Evolutionary conservation across 2,797 vertebrate genomes (phyloP), one percentile per base, ranked within the genome.

Genomic region (Oryzias sinensis): DNA sequence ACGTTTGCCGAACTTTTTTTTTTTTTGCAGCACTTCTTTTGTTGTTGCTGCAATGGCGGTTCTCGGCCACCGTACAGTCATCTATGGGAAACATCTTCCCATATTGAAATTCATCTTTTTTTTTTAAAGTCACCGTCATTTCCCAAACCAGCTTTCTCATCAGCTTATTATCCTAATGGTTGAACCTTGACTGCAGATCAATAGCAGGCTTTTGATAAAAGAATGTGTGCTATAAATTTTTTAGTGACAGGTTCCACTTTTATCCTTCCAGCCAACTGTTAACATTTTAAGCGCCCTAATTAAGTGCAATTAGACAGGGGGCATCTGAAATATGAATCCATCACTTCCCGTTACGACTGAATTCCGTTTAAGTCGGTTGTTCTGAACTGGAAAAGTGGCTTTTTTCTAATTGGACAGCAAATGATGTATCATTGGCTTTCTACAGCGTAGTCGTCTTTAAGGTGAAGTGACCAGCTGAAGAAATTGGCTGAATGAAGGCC

Each of bases 261-360:
- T 49, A 69, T 81, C 61, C 68, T 70, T 22, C 47, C 3, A 17
- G 81, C 63, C 63, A 75, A 79, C 70, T 58, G 68, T 77, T 85
- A 70, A 86, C 77, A 75, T 83, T 74, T 87, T 88, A 88, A 89
- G 89, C 76, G 80, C 63, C 51, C 70, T 83, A 86, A 89, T 90
- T 79, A 84, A 73, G 76, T 70, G 56, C 81, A 88, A 85, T 89
- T 89, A 89, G 74, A 83, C 81, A 83, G 81, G 74, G 72, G 62
- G 50, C 65, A 55, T 65, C 52, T 84, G 59, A 88, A 89, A 87
- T 81, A 89, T 87, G 86, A 56, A 88, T 87, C 65, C 55, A 56
- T 62, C 75, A 70, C 74, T 90, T 86, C 84, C 82, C 74, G 77
- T 74, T 74, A 65, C 68, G 79, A 76, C 74, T 65, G 41, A 50